Evolutionary conservation across 2,888 invertebrate genomes (phyloP).

Genomic region (Mellilla xanthometata): DNA sequence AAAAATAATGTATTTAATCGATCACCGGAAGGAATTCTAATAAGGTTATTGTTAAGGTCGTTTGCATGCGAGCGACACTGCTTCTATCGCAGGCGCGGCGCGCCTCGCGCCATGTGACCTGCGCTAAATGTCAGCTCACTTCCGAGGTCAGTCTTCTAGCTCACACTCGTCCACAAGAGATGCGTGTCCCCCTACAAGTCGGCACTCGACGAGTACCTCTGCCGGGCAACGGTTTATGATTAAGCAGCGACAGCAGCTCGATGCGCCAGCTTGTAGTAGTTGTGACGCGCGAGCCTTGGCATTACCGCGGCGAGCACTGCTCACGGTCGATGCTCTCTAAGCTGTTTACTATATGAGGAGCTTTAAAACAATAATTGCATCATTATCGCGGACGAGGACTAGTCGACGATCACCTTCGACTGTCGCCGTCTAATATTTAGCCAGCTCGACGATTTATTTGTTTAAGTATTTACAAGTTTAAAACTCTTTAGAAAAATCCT

Average conservation of each 20-base stretch:
- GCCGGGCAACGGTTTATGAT: too few species aligned
- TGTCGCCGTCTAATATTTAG: not conserved
- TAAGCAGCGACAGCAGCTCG: too few species aligned
- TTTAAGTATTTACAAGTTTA: too few species aligned
- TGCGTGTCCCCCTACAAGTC: too few species aligned
- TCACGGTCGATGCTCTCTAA: conserved; percentile 11
- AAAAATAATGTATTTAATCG: not conserved
- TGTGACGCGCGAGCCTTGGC: conserved; percentile 1
- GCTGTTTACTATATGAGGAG: not conserved
- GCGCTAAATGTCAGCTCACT: conserved; percentile 30
- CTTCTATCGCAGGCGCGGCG: too few species aligned
- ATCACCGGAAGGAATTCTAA: conserved; percentile 10
- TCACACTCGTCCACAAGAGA: too few species aligned
- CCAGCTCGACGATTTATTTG: too few species aligned
- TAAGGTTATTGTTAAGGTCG: conserved; percentile 7
- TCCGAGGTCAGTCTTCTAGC: conserved; percentile 21
- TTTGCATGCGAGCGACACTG: not conserved
- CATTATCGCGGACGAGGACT: not conserved
- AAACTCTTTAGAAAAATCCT: too few species aligned
- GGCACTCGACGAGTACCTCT: too few species aligned
- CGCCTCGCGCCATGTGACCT: not conserved
- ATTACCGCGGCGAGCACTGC: conserved; percentile 1
- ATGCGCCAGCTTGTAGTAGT: too few species aligned
- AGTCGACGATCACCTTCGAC: not conserved
- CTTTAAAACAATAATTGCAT: conserved; percentile 1